A percentile compares a stretch with the other conserved stretches of the same genome.
Conservation (phyloP, 2,797 vertebrate genomes). For the Labroides dimidiatus region DNA sequence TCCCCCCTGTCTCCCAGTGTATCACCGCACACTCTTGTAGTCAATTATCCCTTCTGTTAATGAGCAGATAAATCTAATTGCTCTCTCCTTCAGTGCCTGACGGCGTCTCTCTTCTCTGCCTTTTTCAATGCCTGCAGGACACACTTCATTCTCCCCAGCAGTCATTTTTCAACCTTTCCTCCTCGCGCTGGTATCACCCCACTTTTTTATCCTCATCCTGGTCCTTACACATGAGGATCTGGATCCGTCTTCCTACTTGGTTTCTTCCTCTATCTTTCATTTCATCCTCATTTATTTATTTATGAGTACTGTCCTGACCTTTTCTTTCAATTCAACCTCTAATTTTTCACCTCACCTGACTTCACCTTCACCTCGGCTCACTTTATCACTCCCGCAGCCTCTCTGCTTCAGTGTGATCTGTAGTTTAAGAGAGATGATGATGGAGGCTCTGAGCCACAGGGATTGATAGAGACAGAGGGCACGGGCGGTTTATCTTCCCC, state of each 20-base stretch:
- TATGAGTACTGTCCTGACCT: conserved; percentile 25
- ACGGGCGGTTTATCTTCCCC: conserved; percentile 44
- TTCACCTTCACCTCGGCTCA: conserved; percentile 26
- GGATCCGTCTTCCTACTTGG: conserved; percentile 6
- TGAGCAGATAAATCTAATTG: conserved; percentile 87
- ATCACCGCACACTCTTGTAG: conserved; percentile 80
- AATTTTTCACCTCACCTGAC: conserved; percentile 31
- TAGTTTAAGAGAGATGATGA: conserved; percentile 44
- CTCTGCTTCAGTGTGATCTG: conserved; percentile 15
- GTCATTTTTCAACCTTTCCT: conserved; percentile 59
- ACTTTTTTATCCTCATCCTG: conserved; percentile 35
- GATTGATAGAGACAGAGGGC: conserved; percentile 50
- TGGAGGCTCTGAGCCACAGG: conserved; percentile 36
- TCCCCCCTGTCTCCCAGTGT: conserved; percentile 67
- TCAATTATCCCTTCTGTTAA: conserved; percentile 85
- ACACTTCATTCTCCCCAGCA: conserved; percentile 46
- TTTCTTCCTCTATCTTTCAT: conserved; percentile 27
- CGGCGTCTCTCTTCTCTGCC: conserved; percentile 64
- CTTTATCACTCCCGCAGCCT: conserved; percentile 26
- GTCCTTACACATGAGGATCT: conserved; percentile 15
- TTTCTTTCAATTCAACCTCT: conserved; percentile 20
- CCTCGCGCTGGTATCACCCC: conserved; percentile 15
- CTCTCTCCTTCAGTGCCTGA: conserved; percentile 76
- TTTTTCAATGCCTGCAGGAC: conserved; percentile 60
- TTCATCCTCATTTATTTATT: conserved; percentile 25